These are phyloP conservation scores for Sphaerophoria taeniata DNA, from an alignment of 2,888 invertebrate genomes.

Conservation along the genomic window DNA sequence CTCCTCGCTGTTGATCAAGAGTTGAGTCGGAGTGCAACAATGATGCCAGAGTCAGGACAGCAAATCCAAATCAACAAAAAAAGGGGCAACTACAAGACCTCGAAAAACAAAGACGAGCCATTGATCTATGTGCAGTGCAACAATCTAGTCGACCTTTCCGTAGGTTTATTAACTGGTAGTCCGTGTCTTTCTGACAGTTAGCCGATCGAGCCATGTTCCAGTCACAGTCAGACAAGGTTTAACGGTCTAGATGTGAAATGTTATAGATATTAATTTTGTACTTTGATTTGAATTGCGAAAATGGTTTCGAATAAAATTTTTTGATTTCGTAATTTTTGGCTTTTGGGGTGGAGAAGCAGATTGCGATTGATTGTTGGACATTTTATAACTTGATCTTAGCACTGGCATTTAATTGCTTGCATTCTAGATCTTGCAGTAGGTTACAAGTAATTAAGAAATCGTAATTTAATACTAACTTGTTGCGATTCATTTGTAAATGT, in stretches of 20 bases:
- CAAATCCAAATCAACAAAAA: conserved; percentile 27
- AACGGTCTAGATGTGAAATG: conserved; percentile 38
- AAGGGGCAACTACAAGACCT: neutral
- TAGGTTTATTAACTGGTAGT: conserved; percentile 23
- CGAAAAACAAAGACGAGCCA: conserved; percentile 49
- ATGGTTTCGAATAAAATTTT: neutral
- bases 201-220: conserved; percentile 8
- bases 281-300: neutral
- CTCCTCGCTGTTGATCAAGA: conserved; percentile 8
- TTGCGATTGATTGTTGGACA: neutral
- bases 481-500: neutral
- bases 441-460: conserved; percentile 2
- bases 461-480: conserved; percentile 13
- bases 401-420: conserved; percentile 13
- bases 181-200: conserved; percentile 40
- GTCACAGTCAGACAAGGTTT: conserved; percentile 18
- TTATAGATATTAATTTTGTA: conserved; percentile 3
- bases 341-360: conserved; percentile 7
- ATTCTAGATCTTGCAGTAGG: neutral
- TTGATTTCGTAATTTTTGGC: conserved; percentile 23
- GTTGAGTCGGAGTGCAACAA: conserved; percentile 42
- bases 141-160: conserved; percentile 57
- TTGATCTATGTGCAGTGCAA: conserved; percentile 35
- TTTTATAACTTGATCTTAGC: neutral
- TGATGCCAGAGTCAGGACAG: conserved; percentile 7